A percentile compares a stretch with the other conserved stretches of the same genome.
These are phyloP conservation scores for Catocala nupta DNA, from an alignment of 2,888 invertebrate species.

Conservation along the genomic window DNA sequence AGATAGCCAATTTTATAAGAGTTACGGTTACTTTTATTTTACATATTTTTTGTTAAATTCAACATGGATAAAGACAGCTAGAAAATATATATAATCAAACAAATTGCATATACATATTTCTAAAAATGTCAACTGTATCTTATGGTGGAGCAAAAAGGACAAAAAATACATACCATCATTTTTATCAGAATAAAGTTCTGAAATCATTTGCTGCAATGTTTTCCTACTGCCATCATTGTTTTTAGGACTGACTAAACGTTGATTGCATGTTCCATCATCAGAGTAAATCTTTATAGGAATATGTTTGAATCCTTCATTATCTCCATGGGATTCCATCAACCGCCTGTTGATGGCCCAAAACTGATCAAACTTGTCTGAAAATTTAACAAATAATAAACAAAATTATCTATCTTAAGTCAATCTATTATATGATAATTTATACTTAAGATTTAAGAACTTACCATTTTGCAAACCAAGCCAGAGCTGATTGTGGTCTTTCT, in stretches of 20 bases:
- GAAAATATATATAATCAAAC: too few species aligned
- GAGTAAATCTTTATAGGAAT: constrained; percentile 96
- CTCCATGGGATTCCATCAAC: constrained; percentile 95
- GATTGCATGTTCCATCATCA: constrained; percentile 91
- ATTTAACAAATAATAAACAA: constrained; percentile 19
- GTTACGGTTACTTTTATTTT: too few species aligned
- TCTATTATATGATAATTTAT: neutral
- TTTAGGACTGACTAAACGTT: constrained; percentile 92
- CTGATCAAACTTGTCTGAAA: constrained; percentile 98
- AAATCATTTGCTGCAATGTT: constrained; percentile 90
- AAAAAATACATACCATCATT: constrained; percentile 61
- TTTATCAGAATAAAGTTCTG: constrained; percentile 90
- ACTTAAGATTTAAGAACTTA: constrained; percentile 64
- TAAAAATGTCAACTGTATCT: too few species aligned
- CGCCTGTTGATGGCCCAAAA: constrained; percentile 99
- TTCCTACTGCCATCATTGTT: constrained; percentile 91
- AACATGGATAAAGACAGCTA: too few species aligned
- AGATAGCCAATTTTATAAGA: too few species aligned
- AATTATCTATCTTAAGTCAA: too few species aligned
- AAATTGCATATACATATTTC: too few species aligned
- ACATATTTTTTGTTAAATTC: too few species aligned
- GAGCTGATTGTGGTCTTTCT: constrained; percentile 98
- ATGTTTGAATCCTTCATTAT: constrained; percentile 94
- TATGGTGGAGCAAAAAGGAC: too few species aligned
- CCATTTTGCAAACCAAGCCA: constrained; percentile 98